Base-by-base conservation (phyloP, 2,888 invertebrate genomes). In the Megamerina dolium region DNA sequence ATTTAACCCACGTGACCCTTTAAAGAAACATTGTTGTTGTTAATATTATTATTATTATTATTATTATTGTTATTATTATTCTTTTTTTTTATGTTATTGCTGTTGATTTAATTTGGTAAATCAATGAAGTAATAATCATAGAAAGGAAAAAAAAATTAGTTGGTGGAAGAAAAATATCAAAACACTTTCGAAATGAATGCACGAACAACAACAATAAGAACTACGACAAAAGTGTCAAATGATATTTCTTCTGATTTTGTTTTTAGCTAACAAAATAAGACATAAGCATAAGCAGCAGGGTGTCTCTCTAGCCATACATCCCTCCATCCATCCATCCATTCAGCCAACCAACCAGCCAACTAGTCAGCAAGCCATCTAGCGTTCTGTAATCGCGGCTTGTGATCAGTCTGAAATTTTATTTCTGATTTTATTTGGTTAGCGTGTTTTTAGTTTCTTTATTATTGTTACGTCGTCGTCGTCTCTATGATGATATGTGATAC, bases 151-250 rank as follows among this genome's bases (percentile, higher is more conserved):
- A n/a, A n/a, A n/a, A n/a, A n/a, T n/a, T n/a, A n/a, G n/a, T n/a
- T n/a, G n/a, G n/a, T n/a, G n/a, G n/a, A n/a, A n/a, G n/a, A n/a
- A n/a, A n/a, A n/a, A n/a, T n/a, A n/a, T n/a, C n/a, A n/a, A n/a
- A n/a, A n/a, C n/a, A n/a, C n/a, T n/a, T n/a, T n/a, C n/a, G n/a
- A n/a, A n/a, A n/a, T n/a, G n/a, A n/a, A n/a, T n/a, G n/a, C n/a
- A n/a, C n/a, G n/a, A 59, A 60, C 56, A 55, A 61, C 63, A 61
- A 39, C 48, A 48, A 45, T 45, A 26, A 43, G 40, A 46, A 39
- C 49, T 52, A 35, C 59, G 59, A 51, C 59, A 58, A 63, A 60
- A 63, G 60, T 62, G 63, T 63, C 62, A 60, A 60, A 63, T 59
- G 31, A 19, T 14, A 29, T 6, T 12, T 12, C 21, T 61, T 57